Base-by-base conservation (phyloP, 2,888 invertebrate species). In the Nowickia ferox region DNA sequence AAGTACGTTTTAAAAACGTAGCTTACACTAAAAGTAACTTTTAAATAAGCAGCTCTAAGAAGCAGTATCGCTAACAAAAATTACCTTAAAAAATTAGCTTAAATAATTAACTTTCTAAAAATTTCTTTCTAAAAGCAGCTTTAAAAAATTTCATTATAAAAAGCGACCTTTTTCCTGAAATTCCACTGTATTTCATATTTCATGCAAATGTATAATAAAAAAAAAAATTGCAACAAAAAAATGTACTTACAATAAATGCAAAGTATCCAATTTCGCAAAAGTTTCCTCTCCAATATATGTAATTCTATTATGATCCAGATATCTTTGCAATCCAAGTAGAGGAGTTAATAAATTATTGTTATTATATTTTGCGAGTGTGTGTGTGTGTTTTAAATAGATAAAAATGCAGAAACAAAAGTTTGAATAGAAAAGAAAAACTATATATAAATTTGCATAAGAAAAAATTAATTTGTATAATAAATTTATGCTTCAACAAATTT, bases 231-330 rank as follows among this genome's bases (percentile, higher is more conserved):
- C 3, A 53, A 13, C 55, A 57, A 11, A 30, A 53, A 69, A 46
- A 40, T 42, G 9, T 88, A 93, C 94, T 93, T 92, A 94, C 94
- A 94, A 88, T 84, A 92, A 91, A 89, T 92, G 91, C 87, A 94
- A 90, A 87, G 90, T 92, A 76, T 92, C 91, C 86, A 94, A 90
- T 82, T 92, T 89, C 15, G 90, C 89, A 89, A 94, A 94, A 75
- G 93, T 92, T 82, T 92, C 88, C 82, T 93, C 92, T 53, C 91
- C 92, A 87, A 94, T 93, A 46, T 89, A 90, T 86, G 92, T 91
- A 78, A 94, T 93, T 66, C 89, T 88, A 91, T 94, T 94, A 85
- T 90, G 88, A 88, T 93, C 92, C 87, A 94, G 90, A 88, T 91
- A 90, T 86, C 94, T 94, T 89, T 72, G 15, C 8, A 22, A 30